These are phyloP conservation scores for Epicampocera succincta DNA, from an alignment of 2,888 invertebrate species.

Conservation along the genomic window DNA sequence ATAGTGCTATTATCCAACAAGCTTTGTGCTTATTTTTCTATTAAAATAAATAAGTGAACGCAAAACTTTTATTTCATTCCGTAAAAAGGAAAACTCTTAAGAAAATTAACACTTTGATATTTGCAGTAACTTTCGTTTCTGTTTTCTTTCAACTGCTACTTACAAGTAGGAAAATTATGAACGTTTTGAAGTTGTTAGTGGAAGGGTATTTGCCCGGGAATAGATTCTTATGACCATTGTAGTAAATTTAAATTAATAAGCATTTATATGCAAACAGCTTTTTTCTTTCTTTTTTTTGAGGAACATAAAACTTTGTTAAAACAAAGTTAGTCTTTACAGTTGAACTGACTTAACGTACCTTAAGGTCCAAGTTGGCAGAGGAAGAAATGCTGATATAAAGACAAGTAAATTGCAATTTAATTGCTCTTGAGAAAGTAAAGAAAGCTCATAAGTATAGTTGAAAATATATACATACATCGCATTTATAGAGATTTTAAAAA, in stretches of 20 bases:
- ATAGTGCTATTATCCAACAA: conserved; percentile 40
- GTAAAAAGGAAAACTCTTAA: conserved; percentile 54
- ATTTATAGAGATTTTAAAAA: too few species aligned
- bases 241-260: conserved; percentile 70
- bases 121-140: conserved; percentile 55
- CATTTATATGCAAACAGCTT: conserved; percentile 65
- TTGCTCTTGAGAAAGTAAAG: conserved; percentile 61
- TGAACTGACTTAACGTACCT: conserved; percentile 57
- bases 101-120: conserved; percentile 68
- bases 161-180: conserved; percentile 60
- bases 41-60: conserved; percentile 20
- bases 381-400: conserved; percentile 51
- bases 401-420: conserved; percentile 70
- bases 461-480: too few species aligned
- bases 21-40: conserved; percentile 16
- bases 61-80: conserved; percentile 51
- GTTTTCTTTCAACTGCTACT: conserved; percentile 32
- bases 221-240: conserved; percentile 62
- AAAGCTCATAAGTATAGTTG: conserved; percentile 31
- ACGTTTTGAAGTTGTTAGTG: conserved; percentile 36
- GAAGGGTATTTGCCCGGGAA: conserved; percentile 32
- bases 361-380: conserved; percentile 55
- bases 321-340: conserved; percentile 52
- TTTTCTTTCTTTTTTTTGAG: conserved; percentile 16
- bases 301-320: conserved; percentile 31